phyloP scores from a whole-genome alignment of 2,113 vertebrate species.

The Mystacornis crossleyi region DNA sequence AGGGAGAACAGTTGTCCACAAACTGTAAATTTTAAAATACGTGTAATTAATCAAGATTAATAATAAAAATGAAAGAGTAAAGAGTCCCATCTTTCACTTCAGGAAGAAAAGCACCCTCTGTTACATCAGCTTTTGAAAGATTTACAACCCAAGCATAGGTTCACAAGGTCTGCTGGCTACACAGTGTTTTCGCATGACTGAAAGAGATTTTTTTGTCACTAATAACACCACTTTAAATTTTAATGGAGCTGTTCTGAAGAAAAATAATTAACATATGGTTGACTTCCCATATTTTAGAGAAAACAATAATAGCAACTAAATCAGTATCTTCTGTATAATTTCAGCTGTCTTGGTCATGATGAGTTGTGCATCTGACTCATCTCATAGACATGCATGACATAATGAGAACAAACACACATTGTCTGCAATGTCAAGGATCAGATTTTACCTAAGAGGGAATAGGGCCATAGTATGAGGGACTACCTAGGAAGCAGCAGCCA shows the following conservation, averaged over 20 bases:
- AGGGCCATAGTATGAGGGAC: not conserved
- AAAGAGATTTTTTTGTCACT: not conserved
- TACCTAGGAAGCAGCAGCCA: constrained; percentile 10
- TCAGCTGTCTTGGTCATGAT: constrained; percentile 25
- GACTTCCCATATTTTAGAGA: constrained; percentile 25
- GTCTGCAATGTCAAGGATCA: not conserved
- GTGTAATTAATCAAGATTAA: not conserved
- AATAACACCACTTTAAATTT: not conserved
- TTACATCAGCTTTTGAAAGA: not conserved
- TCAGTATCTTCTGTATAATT: constrained; percentile 5
- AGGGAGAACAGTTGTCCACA: not conserved
- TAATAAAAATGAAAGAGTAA: not conserved
- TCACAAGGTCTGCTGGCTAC: not conserved
- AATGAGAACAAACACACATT: not conserved
- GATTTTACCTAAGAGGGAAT: not conserved
- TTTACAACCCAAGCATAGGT: not conserved
- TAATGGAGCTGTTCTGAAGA: constrained; percentile 8
- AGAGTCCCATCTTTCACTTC: not conserved
- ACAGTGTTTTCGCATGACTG: not conserved
- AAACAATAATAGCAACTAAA: constrained; percentile 36
- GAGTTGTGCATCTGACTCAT: not conserved
- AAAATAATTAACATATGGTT: constrained; percentile 46
- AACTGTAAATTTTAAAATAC: not conserved
- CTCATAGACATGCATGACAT: not conserved
- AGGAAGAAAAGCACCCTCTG: not conserved